Evolutionary conservation across 2,797 vertebrate genomes (phyloP).

Genomic region (Glossophaga mutica): DNA sequence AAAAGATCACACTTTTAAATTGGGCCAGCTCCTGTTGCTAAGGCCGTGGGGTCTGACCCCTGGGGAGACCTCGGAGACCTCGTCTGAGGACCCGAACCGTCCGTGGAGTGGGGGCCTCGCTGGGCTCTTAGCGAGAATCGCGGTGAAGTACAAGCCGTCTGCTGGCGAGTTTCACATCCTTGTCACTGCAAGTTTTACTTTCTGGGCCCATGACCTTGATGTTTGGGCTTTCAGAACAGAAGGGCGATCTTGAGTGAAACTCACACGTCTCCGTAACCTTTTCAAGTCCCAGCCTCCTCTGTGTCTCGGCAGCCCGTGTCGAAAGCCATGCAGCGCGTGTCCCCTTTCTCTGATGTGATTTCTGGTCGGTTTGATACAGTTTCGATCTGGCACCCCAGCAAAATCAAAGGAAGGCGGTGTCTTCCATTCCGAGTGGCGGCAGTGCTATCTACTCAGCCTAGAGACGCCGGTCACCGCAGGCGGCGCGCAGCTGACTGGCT

Average conservation of each 20-base stretch:
- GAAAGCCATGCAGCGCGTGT: accelerated
- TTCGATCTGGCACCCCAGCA: accelerated
- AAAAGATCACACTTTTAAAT: neutral
- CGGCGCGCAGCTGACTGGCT: neutral
- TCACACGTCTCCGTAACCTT: neutral
- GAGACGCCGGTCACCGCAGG: accelerated
- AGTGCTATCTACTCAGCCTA: accelerated
- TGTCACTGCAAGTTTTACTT: conserved; percentile 7
- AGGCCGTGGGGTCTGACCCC: neutral
- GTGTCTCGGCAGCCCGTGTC: neutral
- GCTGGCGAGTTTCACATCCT: conserved; percentile 41
- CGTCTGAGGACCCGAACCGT: neutral
- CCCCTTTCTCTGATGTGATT: neutral
- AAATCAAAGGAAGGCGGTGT: neutral
- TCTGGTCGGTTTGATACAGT: neutral
- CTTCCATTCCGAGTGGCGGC: accelerated
- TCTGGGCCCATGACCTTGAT: neutral
- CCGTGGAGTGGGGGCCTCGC: neutral
- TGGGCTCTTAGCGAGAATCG: conserved; percentile 18
- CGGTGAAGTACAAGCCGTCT: neutral
- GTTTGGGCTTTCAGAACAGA: conserved; percentile 60
- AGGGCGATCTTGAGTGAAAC: neutral
- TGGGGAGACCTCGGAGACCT: neutral
- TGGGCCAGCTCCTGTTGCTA: neutral
- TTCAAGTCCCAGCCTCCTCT: neutral